Percentiles rank a stretch among this genome's conserved stretches.
Conservation (phyloP, 2,113 vertebrate species). For the Ictalurus furcatus region DNA sequence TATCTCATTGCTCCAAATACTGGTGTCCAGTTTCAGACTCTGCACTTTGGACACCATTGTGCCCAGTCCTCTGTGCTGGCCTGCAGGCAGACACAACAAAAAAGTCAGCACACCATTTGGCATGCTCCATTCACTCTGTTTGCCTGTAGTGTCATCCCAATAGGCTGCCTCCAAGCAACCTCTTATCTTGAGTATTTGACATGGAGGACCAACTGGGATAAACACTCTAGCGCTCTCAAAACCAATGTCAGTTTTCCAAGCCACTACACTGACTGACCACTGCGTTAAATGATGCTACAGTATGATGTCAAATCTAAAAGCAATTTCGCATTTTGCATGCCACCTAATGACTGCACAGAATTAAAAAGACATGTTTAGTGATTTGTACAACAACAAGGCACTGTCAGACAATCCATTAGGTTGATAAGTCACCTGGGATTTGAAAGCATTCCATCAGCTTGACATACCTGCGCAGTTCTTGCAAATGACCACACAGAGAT, state of each 20-base stretch:
- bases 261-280: background rate
- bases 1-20: conserved; percentile 95
- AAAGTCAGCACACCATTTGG: conserved; percentile 47
- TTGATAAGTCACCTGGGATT: background rate
- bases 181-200: conserved; percentile 34
- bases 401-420: background rate
- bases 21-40: conserved; percentile 95
- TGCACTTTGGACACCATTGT: conserved; percentile 96
- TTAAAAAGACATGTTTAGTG: background rate
- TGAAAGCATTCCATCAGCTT: background rate
- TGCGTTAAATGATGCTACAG: background rate
- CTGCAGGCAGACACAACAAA: conserved; percentile 67
- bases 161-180: conserved; percentile 38
- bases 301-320: background rate
- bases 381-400: background rate
- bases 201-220: conserved; percentile 8
- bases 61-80: conserved; percentile 91
- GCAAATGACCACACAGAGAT: conserved; percentile 97
- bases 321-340: background rate
- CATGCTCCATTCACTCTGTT: conserved; percentile 36
- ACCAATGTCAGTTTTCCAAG: conserved; percentile 8
- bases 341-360: background rate
- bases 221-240: conserved; percentile 16
- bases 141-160: conserved; percentile 26
- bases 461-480: conserved; percentile 91